Conservation (phyloP, 1,140 invertebrate species). For the Trialeurodes vaporariorum region DNA sequence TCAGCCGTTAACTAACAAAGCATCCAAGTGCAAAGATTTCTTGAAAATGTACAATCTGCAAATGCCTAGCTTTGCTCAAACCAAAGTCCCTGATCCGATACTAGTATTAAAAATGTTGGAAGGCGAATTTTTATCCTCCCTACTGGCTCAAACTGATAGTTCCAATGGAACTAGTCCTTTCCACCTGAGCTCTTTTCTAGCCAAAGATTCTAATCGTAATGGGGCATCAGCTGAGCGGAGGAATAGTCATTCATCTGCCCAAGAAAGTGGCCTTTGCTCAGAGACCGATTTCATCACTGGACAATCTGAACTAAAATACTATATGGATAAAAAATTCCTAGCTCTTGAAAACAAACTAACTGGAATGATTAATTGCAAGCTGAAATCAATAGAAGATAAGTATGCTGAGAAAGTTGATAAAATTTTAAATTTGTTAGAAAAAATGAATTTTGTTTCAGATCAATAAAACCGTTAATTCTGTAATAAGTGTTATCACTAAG, state of each 20-base stretch:
- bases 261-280: background rate
- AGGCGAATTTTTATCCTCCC: background rate
- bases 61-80: background rate
- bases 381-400: background rate
- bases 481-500: too few relatives aligned
- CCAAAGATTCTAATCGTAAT: background rate
- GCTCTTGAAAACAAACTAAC: background rate
- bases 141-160: background rate
- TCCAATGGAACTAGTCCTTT: background rate
- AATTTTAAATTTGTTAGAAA: background rate
- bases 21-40: background rate
- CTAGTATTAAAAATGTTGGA: background rate
- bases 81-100: background rate
- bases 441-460: background rate
- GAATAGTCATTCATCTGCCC: background rate
- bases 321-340: background rate
- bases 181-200: background rate
- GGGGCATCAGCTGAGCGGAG: background rate
- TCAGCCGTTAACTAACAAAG: background rate
- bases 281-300: background rate
- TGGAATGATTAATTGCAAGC: background rate
- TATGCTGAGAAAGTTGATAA: background rate
- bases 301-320: background rate
- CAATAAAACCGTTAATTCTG: too few relatives aligned
- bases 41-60: background rate